These are phyloP conservation scores for Dendrocincla tyrannina DNA, from an alignment of 2,797 vertebrate genomes.

Conservation along the genomic window DNA sequence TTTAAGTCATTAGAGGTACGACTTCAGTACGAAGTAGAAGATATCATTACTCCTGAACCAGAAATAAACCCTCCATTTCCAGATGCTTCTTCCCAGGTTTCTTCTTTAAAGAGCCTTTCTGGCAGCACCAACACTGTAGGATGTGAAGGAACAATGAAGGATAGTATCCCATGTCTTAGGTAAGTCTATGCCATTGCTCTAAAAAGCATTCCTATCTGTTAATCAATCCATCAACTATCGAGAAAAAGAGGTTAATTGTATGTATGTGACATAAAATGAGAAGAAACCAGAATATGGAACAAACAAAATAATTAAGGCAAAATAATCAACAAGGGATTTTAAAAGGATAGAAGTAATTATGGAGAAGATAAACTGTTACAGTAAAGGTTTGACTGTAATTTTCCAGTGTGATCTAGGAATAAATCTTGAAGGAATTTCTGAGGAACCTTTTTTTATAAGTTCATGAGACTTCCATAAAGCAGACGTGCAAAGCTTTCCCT, in stretches of 20 bases:
- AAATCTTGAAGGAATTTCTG: neutral
- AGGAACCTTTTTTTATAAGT: neutral
- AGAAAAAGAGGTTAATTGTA: neutral
- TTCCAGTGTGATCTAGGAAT: neutral
- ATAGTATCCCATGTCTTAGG: conserved; percentile 90
- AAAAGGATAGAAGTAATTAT: neutral
- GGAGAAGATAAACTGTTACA: neutral
- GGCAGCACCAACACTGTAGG: conserved; percentile 85
- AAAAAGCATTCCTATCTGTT: neutral
- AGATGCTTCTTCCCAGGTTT: conserved; percentile 86
- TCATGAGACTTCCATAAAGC: neutral
- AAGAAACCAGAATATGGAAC: neutral
- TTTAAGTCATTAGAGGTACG: conserved; percentile 90
- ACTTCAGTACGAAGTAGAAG: conserved; percentile 90
- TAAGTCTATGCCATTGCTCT: conserved; percentile 64
- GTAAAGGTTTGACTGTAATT: neutral
- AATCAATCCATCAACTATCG: neutral
- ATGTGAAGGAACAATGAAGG: conserved; percentile 84
- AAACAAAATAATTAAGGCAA: neutral
- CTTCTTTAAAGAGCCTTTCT: conserved; percentile 81
- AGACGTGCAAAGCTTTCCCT: neutral
- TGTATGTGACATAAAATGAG: neutral
- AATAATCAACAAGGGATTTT: neutral
- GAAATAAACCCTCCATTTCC: conserved; percentile 88
- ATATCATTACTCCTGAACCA: conserved; percentile 90